A percentile compares a stretch with the other conserved stretches of the same genome.
Conservation (phyloP, 2,888 invertebrate species). For the Embidobia sp. region DNA sequence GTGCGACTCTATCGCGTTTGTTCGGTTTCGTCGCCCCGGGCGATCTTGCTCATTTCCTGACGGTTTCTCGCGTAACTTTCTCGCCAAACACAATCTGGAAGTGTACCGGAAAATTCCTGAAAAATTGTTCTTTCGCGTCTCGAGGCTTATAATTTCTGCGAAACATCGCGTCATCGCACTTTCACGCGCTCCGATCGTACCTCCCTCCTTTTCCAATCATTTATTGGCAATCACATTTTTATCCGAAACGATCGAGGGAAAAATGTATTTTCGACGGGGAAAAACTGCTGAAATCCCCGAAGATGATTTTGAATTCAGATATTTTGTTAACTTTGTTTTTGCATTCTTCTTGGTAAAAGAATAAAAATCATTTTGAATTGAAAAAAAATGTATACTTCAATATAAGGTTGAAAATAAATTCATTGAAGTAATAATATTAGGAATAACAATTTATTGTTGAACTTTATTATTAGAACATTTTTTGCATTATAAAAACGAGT, state of each 20-base stretch:
- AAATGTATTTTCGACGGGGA: not conserved
- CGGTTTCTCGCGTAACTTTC: conserved; percentile 59
- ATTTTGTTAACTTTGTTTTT: no score
- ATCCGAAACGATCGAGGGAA: not conserved
- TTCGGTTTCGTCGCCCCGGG: conserved; percentile 30
- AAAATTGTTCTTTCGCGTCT: conserved; percentile 50
- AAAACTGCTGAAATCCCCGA: no score
- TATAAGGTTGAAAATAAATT: no score
- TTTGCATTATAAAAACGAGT: no score
- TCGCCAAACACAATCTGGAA: conserved; percentile 55
- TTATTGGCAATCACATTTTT: conserved; percentile 3
- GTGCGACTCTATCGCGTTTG: conserved; percentile 29
- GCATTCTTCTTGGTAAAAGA: no score
- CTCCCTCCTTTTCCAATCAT: conserved; percentile 1
- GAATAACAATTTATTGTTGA: no score
- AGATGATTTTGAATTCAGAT: no score
- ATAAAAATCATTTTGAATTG: no score
- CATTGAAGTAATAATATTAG: no score
- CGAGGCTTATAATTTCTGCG: conserved; percentile 24
- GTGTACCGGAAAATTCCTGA: conserved; percentile 54
- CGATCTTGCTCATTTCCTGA: conserved; percentile 47
- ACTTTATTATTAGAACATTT: no score
- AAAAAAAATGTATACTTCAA: no score
- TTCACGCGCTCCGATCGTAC: conserved; percentile 28
- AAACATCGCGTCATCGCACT: conserved; percentile 18